Evolutionary conservation across 2,888 invertebrate species (phyloP).

Genomic region (Ectemnius lituratus): DNA sequence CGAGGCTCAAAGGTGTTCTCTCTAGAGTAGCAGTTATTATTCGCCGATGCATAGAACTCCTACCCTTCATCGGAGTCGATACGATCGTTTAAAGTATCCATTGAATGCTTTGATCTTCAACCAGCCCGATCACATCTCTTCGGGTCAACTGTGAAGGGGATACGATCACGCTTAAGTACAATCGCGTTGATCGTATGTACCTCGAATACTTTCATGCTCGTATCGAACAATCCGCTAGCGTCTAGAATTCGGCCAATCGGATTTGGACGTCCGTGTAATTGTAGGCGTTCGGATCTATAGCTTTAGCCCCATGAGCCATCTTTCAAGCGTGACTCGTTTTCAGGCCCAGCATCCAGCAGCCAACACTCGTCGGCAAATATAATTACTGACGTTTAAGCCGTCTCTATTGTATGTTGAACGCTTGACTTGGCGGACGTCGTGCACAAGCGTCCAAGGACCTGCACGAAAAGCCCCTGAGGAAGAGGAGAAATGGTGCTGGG

Average conservation of each 20-base stretch:
- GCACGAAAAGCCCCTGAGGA: constrained; percentile 49
- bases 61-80: not conserved
- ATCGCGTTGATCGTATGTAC: not conserved
- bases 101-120: not conserved
- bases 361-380: constrained; percentile 75
- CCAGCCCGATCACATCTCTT: not conserved
- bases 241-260: too few relatives aligned
- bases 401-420: constrained; percentile 74
- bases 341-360: constrained; percentile 31
- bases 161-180: too few relatives aligned
- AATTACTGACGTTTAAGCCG: constrained; percentile 77
- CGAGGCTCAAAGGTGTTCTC: too few relatives aligned
- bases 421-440: constrained; percentile 74
- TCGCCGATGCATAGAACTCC: not conserved
- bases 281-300: constrained; percentile 11
- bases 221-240: not conserved
- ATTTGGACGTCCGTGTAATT: not conserved
- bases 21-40: not conserved
- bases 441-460: constrained; percentile 56
- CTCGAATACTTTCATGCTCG: not conserved
- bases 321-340: constrained; percentile 40
- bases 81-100: not conserved
- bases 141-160: not conserved
- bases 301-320: constrained; percentile 26
- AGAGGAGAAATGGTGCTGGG: constrained; percentile 35